phyloP scores from a whole-genome alignment of 1,140 invertebrate genomes.

The Drosophila nigrodunni region DNA sequence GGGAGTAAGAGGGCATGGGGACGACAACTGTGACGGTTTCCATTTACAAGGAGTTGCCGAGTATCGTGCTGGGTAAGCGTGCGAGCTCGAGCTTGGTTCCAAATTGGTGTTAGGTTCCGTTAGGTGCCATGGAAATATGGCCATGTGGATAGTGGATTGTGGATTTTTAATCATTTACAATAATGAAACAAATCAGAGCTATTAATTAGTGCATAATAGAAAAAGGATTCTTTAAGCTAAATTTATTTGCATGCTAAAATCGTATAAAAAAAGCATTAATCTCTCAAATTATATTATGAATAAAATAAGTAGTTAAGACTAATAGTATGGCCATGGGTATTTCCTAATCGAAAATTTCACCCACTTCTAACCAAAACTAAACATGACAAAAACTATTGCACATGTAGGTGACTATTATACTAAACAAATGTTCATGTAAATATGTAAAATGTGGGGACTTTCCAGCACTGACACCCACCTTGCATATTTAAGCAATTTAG shows the following conservation, averaged over 20 bases:
- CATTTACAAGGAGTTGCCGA: constrained; percentile 72
- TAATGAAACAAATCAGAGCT: constrained; percentile 17
- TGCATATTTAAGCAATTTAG: constrained; percentile 12
- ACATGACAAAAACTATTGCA: constrained; percentile 8
- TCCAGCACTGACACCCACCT: constrained; percentile 20
- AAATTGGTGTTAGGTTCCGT: constrained; percentile 78
- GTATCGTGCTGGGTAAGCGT: constrained; percentile 55
- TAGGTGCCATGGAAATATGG: constrained; percentile 67
- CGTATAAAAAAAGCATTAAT: background rate
- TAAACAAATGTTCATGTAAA: background rate
- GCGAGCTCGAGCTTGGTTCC: constrained; percentile 58
- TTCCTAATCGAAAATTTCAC: constrained; percentile 59
- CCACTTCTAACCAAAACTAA: constrained; percentile 59
- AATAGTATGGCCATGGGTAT: background rate
- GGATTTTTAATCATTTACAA: constrained; percentile 55
- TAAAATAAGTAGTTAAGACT: background rate
- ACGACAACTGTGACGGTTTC: constrained; percentile 80
- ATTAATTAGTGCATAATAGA: constrained; percentile 20
- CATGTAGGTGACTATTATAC: background rate
- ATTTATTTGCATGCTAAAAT: too few species aligned
- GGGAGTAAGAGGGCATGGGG: constrained; percentile 30
- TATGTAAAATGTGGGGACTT: constrained; percentile 17
- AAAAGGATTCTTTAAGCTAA: too few species aligned
- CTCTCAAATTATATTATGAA: background rate
- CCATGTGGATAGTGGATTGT: constrained; percentile 51